Percentiles rank a stretch among this genome's conserved stretches.
Conservation (phyloP, 2,888 invertebrate genomes). For the Melanostoma scalare region DNA sequence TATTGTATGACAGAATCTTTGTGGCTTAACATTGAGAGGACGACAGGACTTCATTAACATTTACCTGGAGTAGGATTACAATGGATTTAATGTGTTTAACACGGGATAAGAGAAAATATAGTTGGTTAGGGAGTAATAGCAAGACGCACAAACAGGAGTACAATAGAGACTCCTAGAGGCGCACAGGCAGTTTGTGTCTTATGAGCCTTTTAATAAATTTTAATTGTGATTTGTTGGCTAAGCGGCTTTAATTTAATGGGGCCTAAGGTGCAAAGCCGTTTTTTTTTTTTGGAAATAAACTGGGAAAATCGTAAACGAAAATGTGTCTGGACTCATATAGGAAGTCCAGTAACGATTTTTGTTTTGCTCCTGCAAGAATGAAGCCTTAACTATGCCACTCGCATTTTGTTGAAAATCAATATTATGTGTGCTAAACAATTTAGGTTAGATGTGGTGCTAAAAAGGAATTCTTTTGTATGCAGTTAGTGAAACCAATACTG, state of each 20-base stretch:
- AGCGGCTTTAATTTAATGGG: background rate
- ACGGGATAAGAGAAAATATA: conserved; percentile 59
- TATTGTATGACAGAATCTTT: conserved; percentile 65
- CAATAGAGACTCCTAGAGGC: background rate
- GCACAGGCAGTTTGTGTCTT: background rate
- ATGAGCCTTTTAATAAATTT: conserved; percentile 50
- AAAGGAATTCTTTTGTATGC: too few relatives aligned
- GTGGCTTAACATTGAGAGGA: conserved; percentile 59
- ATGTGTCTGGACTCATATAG: too few relatives aligned
- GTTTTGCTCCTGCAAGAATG: too few relatives aligned
- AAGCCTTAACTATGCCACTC: too few relatives aligned
- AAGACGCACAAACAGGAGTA: background rate
- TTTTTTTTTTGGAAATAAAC: too few relatives aligned
- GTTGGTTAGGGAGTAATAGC: conserved; percentile 40
- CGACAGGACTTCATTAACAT: conserved; percentile 71
- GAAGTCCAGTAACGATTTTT: too few relatives aligned
- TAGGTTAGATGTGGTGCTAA: too few relatives aligned
- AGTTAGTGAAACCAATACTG: too few relatives aligned
- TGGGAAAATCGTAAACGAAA: too few relatives aligned
- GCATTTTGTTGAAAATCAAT: too few relatives aligned
- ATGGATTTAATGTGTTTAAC: conserved; percentile 72
- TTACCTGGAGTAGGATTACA: conserved; percentile 70
- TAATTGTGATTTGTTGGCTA: conserved; percentile 54
- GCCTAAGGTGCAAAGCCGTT: too few relatives aligned
- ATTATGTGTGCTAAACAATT: too few relatives aligned